Base-by-base conservation (phyloP, 2,888 invertebrate genomes). In the Beris morrisii region DNA sequence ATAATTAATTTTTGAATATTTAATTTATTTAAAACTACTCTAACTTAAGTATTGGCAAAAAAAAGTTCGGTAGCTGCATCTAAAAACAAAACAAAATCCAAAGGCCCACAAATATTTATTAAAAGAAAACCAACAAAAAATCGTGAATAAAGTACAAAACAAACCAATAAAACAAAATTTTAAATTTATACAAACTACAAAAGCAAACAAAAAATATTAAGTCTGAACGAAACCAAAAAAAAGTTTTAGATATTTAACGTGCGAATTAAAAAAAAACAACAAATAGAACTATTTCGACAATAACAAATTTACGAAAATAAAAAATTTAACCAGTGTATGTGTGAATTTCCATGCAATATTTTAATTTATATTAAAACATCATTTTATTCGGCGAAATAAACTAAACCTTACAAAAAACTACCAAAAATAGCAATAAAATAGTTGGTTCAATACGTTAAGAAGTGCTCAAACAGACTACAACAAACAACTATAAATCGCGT, bases 111-210 rank as follows among this genome's bases (percentile, higher is more conserved):
- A 66, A 56, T 54, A 65, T 61, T 44, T 54, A 31, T 13, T 38
- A 52, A 64, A 65, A 28, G 32, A 58, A 52, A 57, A 45, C 44
- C 61, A 71, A 73, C 65, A 69, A 71, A 68, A 68, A 67, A 71
- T 68, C 70, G 70, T 69, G 70, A 70, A 70, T 66, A 61, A 69
- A 71, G 68, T 67, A 70, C 69, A 72, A 70, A 69, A 65, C 58
- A 70, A 71, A 66, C 38, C 38, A 38, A 38, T 68, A 68, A 43
- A 66, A 67, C 67, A 66, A 66, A 69, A 58, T 61, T 50, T 31
- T n/a, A 65, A 53, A 64, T 66, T 66, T 68, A 64, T 66, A 15
- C n/a, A 58, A 58, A 67, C 22, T 22, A 22, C 22, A 22, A 22
- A 22, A 22, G 22, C 52, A 57, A 58, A 65, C 50, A 65, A 38